Percentiles rank a stretch among this genome's conserved stretches.
phyloP scores from a whole-genome alignment of 2,113 vertebrate genomes.

The Aegithalos caudatus region DNA sequence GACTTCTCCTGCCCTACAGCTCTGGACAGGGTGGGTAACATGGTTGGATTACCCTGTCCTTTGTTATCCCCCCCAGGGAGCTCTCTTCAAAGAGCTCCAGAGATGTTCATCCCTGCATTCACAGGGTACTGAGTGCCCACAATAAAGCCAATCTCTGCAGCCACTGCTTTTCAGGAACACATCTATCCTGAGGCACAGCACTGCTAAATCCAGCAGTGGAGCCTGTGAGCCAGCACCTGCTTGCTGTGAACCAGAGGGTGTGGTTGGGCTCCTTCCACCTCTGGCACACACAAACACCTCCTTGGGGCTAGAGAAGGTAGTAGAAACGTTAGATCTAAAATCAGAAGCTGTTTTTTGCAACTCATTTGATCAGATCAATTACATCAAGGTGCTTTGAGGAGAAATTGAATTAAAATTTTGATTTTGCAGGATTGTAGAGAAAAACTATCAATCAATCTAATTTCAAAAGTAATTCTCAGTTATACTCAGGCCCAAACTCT shows the following conservation, averaged over 20 bases:
- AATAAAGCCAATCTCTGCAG: neutral
- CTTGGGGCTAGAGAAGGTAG: neutral
- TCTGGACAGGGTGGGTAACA: neutral
- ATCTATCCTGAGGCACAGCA: neutral
- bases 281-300: neutral
- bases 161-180: neutral
- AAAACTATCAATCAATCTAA: neutral
- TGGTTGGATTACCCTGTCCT: neutral
- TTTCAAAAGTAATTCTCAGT: neutral
- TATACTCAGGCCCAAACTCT: neutral
- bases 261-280: neutral
- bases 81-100: neutral
- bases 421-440: neutral
- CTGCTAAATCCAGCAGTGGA: neutral
- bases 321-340: neutral
- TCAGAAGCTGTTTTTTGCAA: neutral
- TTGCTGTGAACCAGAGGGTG: neutral
- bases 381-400: neutral
- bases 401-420: neutral
- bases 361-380: neutral
- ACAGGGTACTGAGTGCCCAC: neutral
- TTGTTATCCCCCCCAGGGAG: no score
- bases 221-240: neutral
- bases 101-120: accelerated
- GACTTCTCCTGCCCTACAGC: neutral